phyloP scores from a whole-genome alignment of 2,113 vertebrate genomes.

The Synodontis membranacea region DNA sequence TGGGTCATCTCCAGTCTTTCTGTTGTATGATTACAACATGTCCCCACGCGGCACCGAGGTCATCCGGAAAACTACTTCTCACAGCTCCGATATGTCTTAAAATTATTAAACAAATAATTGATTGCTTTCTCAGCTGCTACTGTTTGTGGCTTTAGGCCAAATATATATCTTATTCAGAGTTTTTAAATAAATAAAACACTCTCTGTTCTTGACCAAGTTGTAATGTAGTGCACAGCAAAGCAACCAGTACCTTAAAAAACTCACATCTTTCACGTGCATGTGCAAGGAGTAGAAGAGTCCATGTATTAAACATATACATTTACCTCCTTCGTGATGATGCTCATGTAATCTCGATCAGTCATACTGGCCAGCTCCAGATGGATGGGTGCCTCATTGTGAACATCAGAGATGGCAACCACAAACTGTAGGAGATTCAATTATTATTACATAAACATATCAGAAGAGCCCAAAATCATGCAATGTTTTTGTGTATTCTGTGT shows the following conservation, averaged over 20 bases:
- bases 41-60: too few relatives aligned
- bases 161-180: too few relatives aligned
- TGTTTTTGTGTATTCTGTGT: background rate
- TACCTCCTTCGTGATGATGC: slow-evolving; percentile 91
- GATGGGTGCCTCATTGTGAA: slow-evolving; percentile 82
- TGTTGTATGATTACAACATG: too few relatives aligned
- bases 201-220: too few relatives aligned
- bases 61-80: too few relatives aligned
- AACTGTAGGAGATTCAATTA: slow-evolving; percentile 69
- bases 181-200: background rate
- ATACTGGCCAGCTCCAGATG: slow-evolving; percentile 97
- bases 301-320: slow-evolving; percentile 62
- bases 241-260: background rate
- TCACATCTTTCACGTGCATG: background rate
- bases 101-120: background rate
- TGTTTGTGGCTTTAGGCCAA: background rate
- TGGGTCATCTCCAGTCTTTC: background rate
- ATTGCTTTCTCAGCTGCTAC: background rate
- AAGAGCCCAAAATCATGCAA: background rate
- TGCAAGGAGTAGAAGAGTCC: background rate
- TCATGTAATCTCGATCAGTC: slow-evolving; percentile 92
- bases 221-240: background rate
- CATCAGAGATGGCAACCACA: slow-evolving; percentile 81
- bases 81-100: too few relatives aligned
- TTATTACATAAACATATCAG: background rate